Percentiles rank a stretch among this genome's conserved stretches.
Conservation (phyloP, 2,888 invertebrate genomes). For the Orthonychiurus folsomi region DNA sequence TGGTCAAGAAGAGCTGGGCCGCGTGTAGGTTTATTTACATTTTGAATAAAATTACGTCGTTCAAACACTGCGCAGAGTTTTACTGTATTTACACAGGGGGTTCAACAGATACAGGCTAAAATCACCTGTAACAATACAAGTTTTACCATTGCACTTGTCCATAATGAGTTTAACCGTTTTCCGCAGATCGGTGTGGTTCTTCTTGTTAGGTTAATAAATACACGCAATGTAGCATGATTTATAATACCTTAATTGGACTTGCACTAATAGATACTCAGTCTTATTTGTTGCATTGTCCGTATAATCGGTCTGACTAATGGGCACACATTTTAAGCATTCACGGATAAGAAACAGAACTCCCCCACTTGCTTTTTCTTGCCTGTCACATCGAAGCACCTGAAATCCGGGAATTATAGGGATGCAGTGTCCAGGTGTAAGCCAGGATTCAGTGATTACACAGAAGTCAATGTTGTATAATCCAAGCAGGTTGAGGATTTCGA, state of each 20-base stretch:
- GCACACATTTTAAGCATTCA: neutral
- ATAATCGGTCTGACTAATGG: neutral
- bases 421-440: neutral
- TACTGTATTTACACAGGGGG: neutral
- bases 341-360: neutral
- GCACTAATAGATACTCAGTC: neutral
- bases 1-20: neutral
- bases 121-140: neutral
- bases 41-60: neutral
- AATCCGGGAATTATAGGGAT: neutral
- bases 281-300: neutral
- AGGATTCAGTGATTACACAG: neutral
- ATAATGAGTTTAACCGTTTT: neutral
- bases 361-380: neutral
- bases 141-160: neutral
- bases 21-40: neutral
- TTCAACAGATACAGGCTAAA: neutral
- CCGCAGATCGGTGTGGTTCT: neutral
- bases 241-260: neutral
- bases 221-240: neutral
- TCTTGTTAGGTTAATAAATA: neutral
- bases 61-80: neutral
- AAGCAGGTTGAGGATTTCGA: neutral
- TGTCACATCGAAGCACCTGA: neutral
- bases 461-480: neutral